phyloP scores from a whole-genome alignment of 2,888 invertebrate genomes.

The Gibbula magus region DNA sequence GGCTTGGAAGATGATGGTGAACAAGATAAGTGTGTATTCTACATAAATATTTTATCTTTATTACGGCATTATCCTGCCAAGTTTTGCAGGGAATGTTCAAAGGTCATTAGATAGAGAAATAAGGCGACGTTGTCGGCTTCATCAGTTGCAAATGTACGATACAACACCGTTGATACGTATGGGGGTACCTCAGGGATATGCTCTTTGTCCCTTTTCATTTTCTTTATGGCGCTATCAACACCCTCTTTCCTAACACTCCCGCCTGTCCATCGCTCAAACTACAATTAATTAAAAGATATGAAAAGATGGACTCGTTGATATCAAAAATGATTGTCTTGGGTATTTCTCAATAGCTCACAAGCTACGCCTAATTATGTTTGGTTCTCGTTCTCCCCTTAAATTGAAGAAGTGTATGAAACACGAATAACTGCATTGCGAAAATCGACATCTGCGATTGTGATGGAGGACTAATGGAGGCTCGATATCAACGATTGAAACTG shows the following conservation, averaged over 20 bases:
- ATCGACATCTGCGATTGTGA: too few relatives aligned
- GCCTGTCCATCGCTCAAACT: not conserved
- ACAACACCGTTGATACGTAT: not conserved
- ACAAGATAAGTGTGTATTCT: not conserved
- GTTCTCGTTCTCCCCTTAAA: too few relatives aligned
- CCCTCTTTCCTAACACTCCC: not conserved
- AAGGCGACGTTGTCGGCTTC: not conserved
- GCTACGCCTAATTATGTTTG: too few relatives aligned
- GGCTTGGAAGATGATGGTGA: not conserved
- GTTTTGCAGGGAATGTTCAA: conserved; percentile 11
- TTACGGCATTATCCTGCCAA: not conserved
- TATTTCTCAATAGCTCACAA: too few relatives aligned
- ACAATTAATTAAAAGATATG: conserved; percentile 3
- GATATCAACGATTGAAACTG: too few relatives aligned
- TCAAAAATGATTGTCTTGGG: not conserved
- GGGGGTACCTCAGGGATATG: not conserved
- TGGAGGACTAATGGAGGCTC: too few relatives aligned
- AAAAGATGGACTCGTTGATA: not conserved
- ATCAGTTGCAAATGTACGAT: not conserved
- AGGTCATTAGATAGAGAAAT: not conserved
- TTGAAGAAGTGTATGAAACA: too few relatives aligned
- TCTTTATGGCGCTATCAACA: not conserved
- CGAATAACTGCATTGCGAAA: too few relatives aligned
- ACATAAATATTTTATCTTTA: conserved; percentile 5
- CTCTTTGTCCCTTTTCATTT: not conserved